Base-by-base conservation (phyloP, 2,113 vertebrate genomes). In the Ondatra zibethicus region DNA sequence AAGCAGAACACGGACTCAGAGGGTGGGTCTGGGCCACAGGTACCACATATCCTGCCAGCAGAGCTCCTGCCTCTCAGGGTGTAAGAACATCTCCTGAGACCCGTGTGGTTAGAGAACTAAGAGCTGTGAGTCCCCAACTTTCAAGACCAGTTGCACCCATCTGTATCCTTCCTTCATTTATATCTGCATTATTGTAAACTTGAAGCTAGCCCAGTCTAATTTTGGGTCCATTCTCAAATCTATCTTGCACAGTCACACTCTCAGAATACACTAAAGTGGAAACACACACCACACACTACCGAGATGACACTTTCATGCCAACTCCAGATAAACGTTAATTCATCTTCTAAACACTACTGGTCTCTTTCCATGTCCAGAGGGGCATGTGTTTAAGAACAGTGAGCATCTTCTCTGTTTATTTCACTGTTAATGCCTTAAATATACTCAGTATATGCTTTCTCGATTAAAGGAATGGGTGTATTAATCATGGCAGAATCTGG, bases 261-360 rank as follows among this genome's bases (percentile, higher is more conserved):
- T 65, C n/a, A 65, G 42, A 42, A 23, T 31, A 25, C 92, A 61
- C 23, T 50, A 55, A 65, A 80, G 31, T 1, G 58, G 47, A 45
- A 63, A 47, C 3, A 31, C 4, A 70, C 9, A 76, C 5, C 61
- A 61, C 23, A 58, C 50, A 70, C 45, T 75, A 36, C 7, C 25
- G 31, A 33, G 17, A 21, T 39, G 11, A 7, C 23, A 61, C 31
- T 55, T 55, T 50, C 42, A 50, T 66, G 23, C 42, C 63, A 80
- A 58, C 14, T 70, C 66, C 55, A n/a, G 61, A 50, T 84, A 61
- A 92, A 78, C 89, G 66, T 50, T 73, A 95, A 61, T 45, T 94
- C n/a, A 14, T 25, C 80, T 75, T 63, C 75, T 29, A 3, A 36
- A 81, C 47, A 63, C 36, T n/a, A 84, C 25, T n/a, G 7, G 3